Percentiles rank a stretch among this genome's conserved stretches.
These are phyloP conservation scores for Heptranchias perlo DNA, from an alignment of 2,113 vertebrate species.

Conservation along the genomic window DNA sequence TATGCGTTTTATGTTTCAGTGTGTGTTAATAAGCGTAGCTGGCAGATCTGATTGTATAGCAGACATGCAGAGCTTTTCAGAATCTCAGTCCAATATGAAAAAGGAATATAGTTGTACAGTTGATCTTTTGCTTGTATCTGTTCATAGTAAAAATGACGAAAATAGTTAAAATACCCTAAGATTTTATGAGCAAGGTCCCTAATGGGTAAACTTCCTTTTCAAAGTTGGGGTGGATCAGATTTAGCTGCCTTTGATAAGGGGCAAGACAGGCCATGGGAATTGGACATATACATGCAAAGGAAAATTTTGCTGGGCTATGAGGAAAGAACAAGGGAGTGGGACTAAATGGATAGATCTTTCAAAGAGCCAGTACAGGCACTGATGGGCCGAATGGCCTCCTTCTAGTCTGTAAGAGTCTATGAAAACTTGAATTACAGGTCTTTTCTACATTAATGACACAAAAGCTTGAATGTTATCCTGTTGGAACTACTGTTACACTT, in stretches of 20 bases:
- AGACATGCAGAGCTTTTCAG: not conserved
- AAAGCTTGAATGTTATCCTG: not conserved
- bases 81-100: not conserved
- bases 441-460: not conserved
- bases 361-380: not conserved
- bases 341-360: not conserved
- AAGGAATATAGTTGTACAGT: not conserved
- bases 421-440: no score
- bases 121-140: not conserved
- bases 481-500: not conserved
- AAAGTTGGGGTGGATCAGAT: not conserved
- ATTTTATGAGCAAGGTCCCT: not conserved
- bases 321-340: not conserved
- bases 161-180: not conserved
- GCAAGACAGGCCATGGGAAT: not conserved
- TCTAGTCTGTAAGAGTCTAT: not conserved
- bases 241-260: not conserved
- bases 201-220: not conserved
- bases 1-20: not conserved
- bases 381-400: not conserved
- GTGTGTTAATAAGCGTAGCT: not conserved
- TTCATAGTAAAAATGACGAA: not conserved
- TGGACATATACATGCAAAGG: not conserved
- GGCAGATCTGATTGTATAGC: not conserved
- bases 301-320: not conserved